phyloP scores from a whole-genome alignment of 1,140 invertebrate species.

The Leptopilina clavipes region DNA sequence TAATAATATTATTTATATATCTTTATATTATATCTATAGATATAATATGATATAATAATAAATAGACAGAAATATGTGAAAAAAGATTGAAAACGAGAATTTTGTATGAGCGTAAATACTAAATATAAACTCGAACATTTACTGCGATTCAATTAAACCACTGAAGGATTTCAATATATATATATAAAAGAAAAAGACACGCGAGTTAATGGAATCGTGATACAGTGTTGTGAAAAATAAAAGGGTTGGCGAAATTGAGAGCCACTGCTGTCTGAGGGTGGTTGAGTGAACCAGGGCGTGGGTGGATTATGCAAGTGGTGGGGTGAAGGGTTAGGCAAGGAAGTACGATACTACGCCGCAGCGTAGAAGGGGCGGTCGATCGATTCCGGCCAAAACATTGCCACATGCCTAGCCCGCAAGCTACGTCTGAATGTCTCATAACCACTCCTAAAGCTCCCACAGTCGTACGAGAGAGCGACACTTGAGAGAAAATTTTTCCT shows the following conservation, averaged over 20 bases:
- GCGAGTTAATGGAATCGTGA: not conserved
- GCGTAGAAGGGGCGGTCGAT: conserved; percentile 62
- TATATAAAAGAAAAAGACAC: conserved; percentile 1
- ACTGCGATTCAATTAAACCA: too few species aligned
- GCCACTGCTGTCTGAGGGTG: conserved; percentile 65
- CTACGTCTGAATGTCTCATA: conserved; percentile 43
- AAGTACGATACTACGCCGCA: conserved; percentile 65
- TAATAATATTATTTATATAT: too few species aligned
- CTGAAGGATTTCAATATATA: too few species aligned
- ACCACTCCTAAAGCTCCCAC: conserved; percentile 35
- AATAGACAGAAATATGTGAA: too few species aligned
- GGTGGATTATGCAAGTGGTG: conserved; percentile 65
- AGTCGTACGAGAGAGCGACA: conserved; percentile 13
- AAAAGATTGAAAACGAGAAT: too few species aligned
- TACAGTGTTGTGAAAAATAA: conserved; percentile 6
- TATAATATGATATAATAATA: too few species aligned
- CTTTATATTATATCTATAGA: too few species aligned
- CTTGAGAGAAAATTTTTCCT: conserved; percentile 6
- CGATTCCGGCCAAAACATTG: conserved; percentile 75
- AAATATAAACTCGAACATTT: too few species aligned
- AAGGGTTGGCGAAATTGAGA: conserved; percentile 57
- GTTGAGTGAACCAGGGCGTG: conserved; percentile 71
- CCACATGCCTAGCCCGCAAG: conserved; percentile 68
- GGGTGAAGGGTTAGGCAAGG: conserved; percentile 47
- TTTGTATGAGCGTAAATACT: too few species aligned